Base-by-base conservation (phyloP, 2,797 vertebrate genomes). In the Poeciliopsis turneri region DNA sequence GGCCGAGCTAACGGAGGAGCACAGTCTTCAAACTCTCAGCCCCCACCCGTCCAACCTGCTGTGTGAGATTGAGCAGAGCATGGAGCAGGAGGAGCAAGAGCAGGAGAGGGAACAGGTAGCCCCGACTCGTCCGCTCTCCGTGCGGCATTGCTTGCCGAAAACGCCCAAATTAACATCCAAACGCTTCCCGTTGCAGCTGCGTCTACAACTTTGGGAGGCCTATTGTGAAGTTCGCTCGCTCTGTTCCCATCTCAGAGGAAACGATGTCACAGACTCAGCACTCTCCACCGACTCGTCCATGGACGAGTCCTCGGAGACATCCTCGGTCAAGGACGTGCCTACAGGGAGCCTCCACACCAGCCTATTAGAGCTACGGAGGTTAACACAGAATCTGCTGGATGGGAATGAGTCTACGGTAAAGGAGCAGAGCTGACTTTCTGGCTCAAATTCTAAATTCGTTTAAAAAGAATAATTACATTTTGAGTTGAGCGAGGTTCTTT, bases 1-100 rank as follows among this genome's bases (percentile, higher is more conserved):
- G 84, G 97, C 98, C 76, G 98, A 99, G 92, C 94, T 99, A 90
- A 94, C 94, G 0, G 98, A 99, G 77, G 98, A 99, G 89, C 94
- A 94, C 90, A 98, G 97, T 87, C 95, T 99, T 55, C 97, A 98
- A 55, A 95, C 95, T 84, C 94, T 97, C 64, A 95, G 96, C 12
- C 94, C 97, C 5, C 96, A 97, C 92, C 97, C 96, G 16, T 96
- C 96, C 0, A 99, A 97, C 72, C 95, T 99, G 78, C 96, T 99
- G 82, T 98, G 97, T 15, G 98, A 99, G 93, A 99, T 99, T 2
- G 98, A 99, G 77, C 98, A 99, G 93, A 98, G 98, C 93, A 99
- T 99, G 97, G 98, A 99, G 92, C 98, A 98, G 25, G 98, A 99
- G 90, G 98, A 99, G 91, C 95, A 98, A 89, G 98, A 99, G 91